phyloP scores from a whole-genome alignment of 2,113 vertebrate genomes.

The cattle (Bos taurus) region DNA sequence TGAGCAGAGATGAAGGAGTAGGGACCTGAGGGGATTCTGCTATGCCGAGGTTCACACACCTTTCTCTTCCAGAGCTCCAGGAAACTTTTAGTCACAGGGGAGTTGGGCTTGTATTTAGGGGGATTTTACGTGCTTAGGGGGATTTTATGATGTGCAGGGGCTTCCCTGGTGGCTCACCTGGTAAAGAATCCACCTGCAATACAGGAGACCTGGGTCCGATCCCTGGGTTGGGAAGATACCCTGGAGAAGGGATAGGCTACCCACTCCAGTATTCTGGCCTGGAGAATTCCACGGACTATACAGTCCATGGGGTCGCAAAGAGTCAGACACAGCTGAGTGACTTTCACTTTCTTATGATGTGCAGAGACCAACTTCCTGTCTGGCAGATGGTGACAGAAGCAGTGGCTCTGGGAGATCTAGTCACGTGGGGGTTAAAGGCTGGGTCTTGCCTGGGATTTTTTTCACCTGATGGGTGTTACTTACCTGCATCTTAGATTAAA shows the following conservation, averaged over 20 bases:
- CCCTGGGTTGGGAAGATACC: not conserved
- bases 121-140: not conserved
- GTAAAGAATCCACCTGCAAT: not conserved
- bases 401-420: not conserved
- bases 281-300: not conserved
- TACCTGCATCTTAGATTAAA: not conserved
- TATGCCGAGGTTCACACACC: accelerated
- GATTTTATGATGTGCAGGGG: not conserved
- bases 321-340: not conserved
- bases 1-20: not conserved
- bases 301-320: not conserved
- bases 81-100: not conserved
- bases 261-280: not conserved
- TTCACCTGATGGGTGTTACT: not conserved
- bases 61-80: not conserved
- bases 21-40: not conserved
- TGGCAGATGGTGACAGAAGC: not conserved
- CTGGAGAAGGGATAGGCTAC: not conserved
- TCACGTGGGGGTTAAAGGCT: not conserved
- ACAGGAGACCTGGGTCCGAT: not conserved
- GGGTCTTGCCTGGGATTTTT: not conserved
- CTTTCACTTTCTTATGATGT: not conserved
- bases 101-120: not conserved
- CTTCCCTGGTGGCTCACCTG: not conserved
- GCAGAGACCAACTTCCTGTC: not conserved